Evolutionary conservation across 2,113 vertebrate species (phyloP).

Genomic region (Clarias macrocephalus): DNA sequence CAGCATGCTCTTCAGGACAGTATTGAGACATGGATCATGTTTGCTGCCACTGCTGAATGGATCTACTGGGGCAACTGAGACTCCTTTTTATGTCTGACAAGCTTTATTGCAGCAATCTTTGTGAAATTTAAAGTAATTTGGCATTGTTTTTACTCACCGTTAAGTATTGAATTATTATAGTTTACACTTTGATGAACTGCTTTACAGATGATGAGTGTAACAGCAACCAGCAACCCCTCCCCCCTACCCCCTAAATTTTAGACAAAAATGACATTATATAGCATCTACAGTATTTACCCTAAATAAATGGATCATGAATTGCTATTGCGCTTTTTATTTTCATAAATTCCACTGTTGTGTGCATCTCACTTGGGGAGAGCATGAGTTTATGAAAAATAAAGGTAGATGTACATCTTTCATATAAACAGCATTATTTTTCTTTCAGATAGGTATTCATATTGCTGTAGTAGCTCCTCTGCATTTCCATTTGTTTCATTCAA

Average conservation of each 20-base stretch:
- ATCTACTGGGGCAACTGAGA: constrained; percentile 52
- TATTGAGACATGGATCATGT: constrained; percentile 60
- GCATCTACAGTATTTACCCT: constrained; percentile 5
- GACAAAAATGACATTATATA: not conserved
- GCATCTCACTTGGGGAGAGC: not conserved
- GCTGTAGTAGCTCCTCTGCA: constrained; percentile 30
- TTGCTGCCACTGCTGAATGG: constrained; percentile 53
- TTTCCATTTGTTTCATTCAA: constrained; percentile 43
- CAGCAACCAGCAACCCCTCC: constrained; percentile 11
- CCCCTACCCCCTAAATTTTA: not conserved
- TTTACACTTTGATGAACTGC: constrained; percentile 42
- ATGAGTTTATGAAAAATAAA: constrained; percentile 13
- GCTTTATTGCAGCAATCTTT: constrained; percentile 56
- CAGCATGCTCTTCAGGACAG: constrained; percentile 59
- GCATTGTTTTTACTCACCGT: constrained; percentile 49
- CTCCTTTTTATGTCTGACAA: constrained; percentile 53
- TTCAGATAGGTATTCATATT: constrained; percentile 28
- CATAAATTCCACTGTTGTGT: constrained; percentile 1
- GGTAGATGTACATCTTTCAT: not conserved
- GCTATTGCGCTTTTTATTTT: constrained; percentile 16
- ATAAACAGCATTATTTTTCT: constrained; percentile 9
- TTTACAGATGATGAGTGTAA: constrained; percentile 38
- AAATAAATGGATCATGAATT: constrained; percentile 1
- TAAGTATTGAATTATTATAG: constrained; percentile 41
- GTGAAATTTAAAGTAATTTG: constrained; percentile 54